Conservation (phyloP, 2,888 invertebrate species). For the Spatulosminthurus flaviceps region DNA sequence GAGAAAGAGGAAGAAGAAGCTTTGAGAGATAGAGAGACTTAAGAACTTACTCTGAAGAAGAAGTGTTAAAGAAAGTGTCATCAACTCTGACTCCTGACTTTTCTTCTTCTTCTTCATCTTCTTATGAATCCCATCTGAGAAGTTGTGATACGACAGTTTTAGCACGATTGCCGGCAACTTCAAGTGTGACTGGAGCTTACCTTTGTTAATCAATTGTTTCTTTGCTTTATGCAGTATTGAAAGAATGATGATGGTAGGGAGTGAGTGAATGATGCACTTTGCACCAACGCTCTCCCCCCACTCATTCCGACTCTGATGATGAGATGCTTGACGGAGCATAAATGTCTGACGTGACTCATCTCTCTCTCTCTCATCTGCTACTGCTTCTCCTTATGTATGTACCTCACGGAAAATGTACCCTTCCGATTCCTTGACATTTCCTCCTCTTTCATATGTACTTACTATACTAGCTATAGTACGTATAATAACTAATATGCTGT, state of each 20-base stretch:
- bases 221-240: neutral
- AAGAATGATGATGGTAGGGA: neutral
- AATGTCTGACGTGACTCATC: slow-evolving; percentile 44
- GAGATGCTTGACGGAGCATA: slow-evolving; percentile 54
- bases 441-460: neutral
- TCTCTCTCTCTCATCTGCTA: slow-evolving; percentile 22
- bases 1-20: no score
- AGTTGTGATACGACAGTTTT: no score
- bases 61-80: neutral
- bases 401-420: neutral
- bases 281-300: slow-evolving; percentile 29
- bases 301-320: slow-evolving; percentile 42
- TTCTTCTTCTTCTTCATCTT: slow-evolving; percentile 49
- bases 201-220: slow-evolving; percentile 5
- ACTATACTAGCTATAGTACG: no score
- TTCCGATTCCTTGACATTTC: slow-evolving; percentile 12
- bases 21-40: slow-evolving; percentile 28
- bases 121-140: slow-evolving; percentile 51
- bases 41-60: slow-evolving; percentile 37
- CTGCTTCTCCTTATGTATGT: neutral
- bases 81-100: slow-evolving; percentile 36
- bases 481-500: no score
- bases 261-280: slow-evolving; percentile 9
- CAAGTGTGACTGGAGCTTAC: slow-evolving; percentile 5
- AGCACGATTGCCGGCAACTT: no score